Percentiles rank a stretch among this genome's conserved stretches.
phyloP scores from a whole-genome alignment of 2,888 invertebrate species.

The Chironomus tentans region DNA sequence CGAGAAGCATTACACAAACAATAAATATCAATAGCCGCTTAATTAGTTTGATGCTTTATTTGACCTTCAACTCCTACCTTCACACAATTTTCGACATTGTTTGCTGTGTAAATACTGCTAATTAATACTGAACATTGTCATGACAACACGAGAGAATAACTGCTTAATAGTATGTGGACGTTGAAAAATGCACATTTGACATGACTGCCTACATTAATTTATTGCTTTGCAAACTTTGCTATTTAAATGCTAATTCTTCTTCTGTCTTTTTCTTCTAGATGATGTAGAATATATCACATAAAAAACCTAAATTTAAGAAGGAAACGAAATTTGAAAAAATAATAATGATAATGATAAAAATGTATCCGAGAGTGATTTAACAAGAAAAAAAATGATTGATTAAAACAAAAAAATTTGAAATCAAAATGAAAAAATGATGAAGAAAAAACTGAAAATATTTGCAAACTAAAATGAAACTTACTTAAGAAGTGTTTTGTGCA shows the following conservation, averaged over 20 bases:
- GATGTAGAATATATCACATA: neutral
- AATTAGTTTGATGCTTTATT: no score
- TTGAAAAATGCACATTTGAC: no score
- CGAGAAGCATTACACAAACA: no score
- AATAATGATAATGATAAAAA: neutral
- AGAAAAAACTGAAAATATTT: neutral
- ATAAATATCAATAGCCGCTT: no score
- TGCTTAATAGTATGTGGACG: no score
- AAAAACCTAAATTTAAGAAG: neutral
- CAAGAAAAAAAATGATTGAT: neutral
- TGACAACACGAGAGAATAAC: no score
- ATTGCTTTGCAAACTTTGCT: neutral
- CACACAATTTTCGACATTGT: no score
- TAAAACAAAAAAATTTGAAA: neutral
- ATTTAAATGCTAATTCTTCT: neutral
- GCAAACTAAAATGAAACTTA: neutral
- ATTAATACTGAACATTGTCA: no score
- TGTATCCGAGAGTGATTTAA: conserved; percentile 9
- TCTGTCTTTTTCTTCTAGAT: no score
- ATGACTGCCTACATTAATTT: neutral
- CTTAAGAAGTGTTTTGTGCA: conserved; percentile 4
- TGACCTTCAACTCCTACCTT: no score
- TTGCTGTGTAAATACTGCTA: no score
- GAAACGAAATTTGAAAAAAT: neutral
- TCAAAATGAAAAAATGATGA: neutral